These are phyloP conservation scores for Diabrotica undecimpunctata DNA, from an alignment of 1,140 invertebrate genomes.

Conservation along the genomic window DNA sequence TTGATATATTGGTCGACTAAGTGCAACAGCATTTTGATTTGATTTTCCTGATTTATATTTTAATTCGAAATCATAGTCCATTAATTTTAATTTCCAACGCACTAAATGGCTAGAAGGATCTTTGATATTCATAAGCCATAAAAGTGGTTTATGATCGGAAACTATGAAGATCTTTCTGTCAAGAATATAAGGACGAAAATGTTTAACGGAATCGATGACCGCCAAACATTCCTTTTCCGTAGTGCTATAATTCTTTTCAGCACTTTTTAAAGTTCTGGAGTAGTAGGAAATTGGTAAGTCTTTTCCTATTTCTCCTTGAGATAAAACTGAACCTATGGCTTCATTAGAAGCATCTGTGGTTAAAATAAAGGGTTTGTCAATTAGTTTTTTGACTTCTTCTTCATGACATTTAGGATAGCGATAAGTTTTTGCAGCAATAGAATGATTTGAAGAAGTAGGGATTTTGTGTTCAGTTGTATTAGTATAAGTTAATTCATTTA, in stretches of 20 bases:
- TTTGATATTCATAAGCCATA: slow-evolving; percentile 45
- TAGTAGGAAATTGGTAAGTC: too few relatives aligned
- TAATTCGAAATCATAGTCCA: slow-evolving; percentile 51
- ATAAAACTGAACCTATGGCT: slow-evolving; percentile 43
- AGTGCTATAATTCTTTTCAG: slow-evolving; percentile 37
- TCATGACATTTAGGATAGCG: too few relatives aligned
- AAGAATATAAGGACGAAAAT: slow-evolving; percentile 48
- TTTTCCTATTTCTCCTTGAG: slow-evolving; percentile 29
- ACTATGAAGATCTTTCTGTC: slow-evolving; percentile 36
- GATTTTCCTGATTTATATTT: slow-evolving; percentile 45
- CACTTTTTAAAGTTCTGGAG: not conserved
- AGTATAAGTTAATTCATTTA: too few relatives aligned
- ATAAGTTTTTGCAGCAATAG: too few relatives aligned
- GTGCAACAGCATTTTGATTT: slow-evolving; percentile 46
- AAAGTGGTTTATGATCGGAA: slow-evolving; percentile 28
- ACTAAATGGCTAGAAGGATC: slow-evolving; percentile 46
- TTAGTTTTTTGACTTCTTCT: too few relatives aligned
- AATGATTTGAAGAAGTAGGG: too few relatives aligned
- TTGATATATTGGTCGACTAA: slow-evolving; percentile 27
- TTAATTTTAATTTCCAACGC: slow-evolving; percentile 48
- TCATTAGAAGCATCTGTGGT: slow-evolving; percentile 43
- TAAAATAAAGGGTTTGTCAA: slow-evolving; percentile 40
- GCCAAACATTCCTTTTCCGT: slow-evolving; percentile 53
- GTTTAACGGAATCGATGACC: slow-evolving; percentile 49
- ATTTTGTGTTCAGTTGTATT: too few relatives aligned